A percentile compares a stretch with the other conserved stretches of the same genome.
Conservation (phyloP, 2,888 invertebrate species). For the Argyra leucocephala region DNA sequence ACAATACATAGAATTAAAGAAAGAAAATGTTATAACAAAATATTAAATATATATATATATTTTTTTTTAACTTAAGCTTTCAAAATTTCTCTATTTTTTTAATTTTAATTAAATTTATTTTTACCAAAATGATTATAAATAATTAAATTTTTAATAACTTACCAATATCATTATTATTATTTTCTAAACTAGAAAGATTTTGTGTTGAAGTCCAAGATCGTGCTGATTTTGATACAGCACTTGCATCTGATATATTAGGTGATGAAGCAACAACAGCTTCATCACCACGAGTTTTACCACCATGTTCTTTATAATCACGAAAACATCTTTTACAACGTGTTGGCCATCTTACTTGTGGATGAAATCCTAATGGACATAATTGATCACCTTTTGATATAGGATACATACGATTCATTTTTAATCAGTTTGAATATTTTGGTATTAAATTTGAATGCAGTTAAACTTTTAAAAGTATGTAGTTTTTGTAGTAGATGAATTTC, state of each 20-base stretch:
- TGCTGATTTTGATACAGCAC: conserved; percentile 35
- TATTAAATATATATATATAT: no score
- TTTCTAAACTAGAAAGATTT: conserved; percentile 46
- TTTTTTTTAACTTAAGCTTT: no score
- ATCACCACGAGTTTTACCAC: conserved; percentile 60
- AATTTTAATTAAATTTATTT: neutral
- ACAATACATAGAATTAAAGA: no score
- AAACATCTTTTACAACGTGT: conserved; percentile 88
- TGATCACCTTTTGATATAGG: conserved; percentile 67
- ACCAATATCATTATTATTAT: conserved; percentile 36
- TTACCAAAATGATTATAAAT: no score
- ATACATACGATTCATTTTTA: conserved; percentile 43
- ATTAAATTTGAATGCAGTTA: neutral
- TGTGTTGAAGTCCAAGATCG: conserved; percentile 71
- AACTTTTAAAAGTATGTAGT: neutral
- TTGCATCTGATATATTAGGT: conserved; percentile 62
- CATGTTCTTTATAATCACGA: conserved; percentile 85
- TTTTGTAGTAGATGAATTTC: neutral
- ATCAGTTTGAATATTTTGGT: neutral
- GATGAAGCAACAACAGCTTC: conserved; percentile 64
- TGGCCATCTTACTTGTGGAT: conserved; percentile 89
- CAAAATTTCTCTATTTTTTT: neutral
- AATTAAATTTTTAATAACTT: conserved; percentile 21
- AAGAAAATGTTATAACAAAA: no score
- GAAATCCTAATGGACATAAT: conserved; percentile 83